Conservation (phyloP, 2,113 vertebrate genomes). For the Lycaon pictus region DNA sequence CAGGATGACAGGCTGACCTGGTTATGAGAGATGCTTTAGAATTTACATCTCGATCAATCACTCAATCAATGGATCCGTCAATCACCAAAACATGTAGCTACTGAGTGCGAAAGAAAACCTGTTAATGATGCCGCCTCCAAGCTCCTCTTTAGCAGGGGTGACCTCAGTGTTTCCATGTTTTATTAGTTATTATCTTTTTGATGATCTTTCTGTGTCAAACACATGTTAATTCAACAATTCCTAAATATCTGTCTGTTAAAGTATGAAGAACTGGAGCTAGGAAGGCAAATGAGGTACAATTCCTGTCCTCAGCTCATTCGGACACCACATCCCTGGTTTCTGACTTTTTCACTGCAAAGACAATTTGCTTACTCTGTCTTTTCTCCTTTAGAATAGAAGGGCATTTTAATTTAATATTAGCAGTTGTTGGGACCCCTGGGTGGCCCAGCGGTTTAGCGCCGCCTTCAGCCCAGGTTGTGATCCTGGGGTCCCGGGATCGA, state of each 20-base stretch:
- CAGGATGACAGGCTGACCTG: constrained; percentile 31
- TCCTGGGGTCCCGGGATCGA: too few relatives aligned
- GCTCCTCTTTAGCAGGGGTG: not conserved
- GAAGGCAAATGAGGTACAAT: constrained; percentile 2
- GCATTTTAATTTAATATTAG: constrained; percentile 9
- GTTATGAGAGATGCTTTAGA: constrained; percentile 1
- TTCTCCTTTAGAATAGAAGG: constrained; percentile 46
- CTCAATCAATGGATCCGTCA: not conserved
- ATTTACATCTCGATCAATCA: constrained; percentile 24
- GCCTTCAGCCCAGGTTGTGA: too few relatives aligned
- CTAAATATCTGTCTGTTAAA: not conserved
- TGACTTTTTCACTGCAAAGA: constrained; percentile 16
- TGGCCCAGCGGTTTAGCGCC: too few relatives aligned
- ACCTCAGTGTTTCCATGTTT: not conserved
- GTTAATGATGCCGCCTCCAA: not conserved
- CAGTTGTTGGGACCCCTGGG: not conserved
- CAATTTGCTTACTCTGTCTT: not conserved
- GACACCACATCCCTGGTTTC: not conserved
- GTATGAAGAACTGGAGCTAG: not conserved
- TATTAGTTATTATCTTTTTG: not conserved
- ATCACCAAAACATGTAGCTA: constrained; percentile 40
- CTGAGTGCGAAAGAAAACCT: constrained; percentile 56
- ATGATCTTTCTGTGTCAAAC: not conserved
- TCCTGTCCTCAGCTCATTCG: not conserved
- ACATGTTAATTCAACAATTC: constrained; percentile 2